A percentile compares a stretch with the other conserved stretches of the same genome.
phyloP scores from a whole-genome alignment of 64 coral and sea anemone species.

The Trachythela sp. region DNA sequence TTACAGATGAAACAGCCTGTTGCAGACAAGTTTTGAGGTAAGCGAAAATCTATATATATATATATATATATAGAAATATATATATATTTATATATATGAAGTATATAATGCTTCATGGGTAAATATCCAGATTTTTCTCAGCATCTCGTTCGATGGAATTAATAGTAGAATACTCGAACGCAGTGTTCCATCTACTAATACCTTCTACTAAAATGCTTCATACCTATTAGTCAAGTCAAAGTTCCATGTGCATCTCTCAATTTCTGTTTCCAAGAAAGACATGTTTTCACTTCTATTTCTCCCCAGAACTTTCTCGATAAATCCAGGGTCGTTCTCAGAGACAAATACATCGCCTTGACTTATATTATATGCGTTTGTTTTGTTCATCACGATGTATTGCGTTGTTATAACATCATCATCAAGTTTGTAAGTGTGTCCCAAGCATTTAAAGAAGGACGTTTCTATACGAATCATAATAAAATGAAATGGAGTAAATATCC shows the following conservation, averaged over 20 bases:
- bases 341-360: slow-evolving; percentile 48
- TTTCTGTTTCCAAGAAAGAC: slow-evolving; percentile 46
- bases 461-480: slow-evolving; percentile 18
- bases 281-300: slow-evolving; percentile 12
- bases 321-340: slow-evolving; percentile 44
- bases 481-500: too few species aligned
- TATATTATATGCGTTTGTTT: not conserved
- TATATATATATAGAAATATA: too few species aligned
- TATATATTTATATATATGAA: too few species aligned
- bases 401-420: slow-evolving; percentile 10
- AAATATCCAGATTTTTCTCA: too few species aligned
- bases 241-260: slow-evolving; percentile 42
- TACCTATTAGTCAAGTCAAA: slow-evolving; percentile 48
- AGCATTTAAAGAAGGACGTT: slow-evolving; percentile 40
- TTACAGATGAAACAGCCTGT: too few species aligned
- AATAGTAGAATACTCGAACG: too few species aligned
- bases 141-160: too few species aligned
- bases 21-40: too few species aligned
- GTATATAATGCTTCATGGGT: too few species aligned
- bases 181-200: not conserved
- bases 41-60: too few species aligned
- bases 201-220: not conserved
- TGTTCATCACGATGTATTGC: slow-evolving; percentile 49
- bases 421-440: slow-evolving; percentile 51
- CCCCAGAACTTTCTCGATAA: slow-evolving; percentile 53